Percentiles rank a stretch among this genome's conserved stretches.
Conservation (phyloP, 37 sponge, comb jelly and placozoan species). For the Cladorhizidae sp. region DNA sequence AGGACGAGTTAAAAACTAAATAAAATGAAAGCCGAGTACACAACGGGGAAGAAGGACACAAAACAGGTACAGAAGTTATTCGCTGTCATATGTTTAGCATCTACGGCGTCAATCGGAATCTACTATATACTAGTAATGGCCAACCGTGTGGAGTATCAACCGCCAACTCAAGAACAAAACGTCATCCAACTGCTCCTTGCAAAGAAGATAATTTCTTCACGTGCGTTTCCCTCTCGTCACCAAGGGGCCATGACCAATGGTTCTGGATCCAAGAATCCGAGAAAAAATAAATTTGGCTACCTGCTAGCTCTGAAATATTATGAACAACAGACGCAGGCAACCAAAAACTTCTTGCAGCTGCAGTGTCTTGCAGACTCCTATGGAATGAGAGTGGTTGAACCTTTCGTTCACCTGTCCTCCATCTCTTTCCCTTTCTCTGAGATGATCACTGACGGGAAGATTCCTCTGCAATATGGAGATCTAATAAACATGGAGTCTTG, state of each 20-base stretch:
- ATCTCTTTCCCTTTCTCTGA: not conserved
- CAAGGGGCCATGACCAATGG: too few relatives aligned
- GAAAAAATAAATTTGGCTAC: constrained; percentile 14
- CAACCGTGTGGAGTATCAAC: not conserved
- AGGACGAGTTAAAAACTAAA: too few relatives aligned
- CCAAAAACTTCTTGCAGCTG: constrained; percentile 15
- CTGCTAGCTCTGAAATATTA: constrained; percentile 24
- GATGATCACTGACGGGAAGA: not conserved
- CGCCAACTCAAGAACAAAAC: not conserved
- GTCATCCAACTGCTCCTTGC: too few relatives aligned
- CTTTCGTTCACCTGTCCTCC: constrained; percentile 16
- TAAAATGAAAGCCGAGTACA: too few relatives aligned
- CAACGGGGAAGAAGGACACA: not conserved
- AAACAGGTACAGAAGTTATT: too few relatives aligned
- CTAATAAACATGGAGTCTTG: constrained; percentile 10
- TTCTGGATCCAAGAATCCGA: too few relatives aligned
- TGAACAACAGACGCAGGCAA: constrained; percentile 47
- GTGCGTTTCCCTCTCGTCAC: too few relatives aligned
- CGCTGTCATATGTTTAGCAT: too few relatives aligned
- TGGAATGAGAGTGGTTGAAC: constrained; percentile 35
- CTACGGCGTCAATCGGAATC: not conserved
- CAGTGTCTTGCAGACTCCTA: constrained; percentile 31
- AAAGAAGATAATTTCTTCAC: too few relatives aligned
- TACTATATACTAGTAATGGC: not conserved
- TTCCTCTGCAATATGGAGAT: constrained; percentile 4